phyloP scores from a whole-genome alignment of 2,797 vertebrate genomes.

The Falco biarmicus region DNA sequence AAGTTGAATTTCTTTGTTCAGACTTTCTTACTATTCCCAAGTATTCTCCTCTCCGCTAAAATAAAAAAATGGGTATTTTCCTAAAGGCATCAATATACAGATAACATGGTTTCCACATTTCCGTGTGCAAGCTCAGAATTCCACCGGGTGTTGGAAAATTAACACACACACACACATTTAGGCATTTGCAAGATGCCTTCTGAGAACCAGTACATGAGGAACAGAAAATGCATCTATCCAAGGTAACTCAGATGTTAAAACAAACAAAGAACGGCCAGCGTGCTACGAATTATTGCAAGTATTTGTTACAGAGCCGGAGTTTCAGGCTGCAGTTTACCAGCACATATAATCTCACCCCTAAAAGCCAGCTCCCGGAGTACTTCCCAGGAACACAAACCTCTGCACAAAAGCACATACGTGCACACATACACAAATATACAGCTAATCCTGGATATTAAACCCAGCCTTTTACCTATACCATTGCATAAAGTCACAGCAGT shows the following conservation, averaged over 20 bases:
- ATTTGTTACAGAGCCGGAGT: background rate
- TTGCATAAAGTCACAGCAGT: background rate
- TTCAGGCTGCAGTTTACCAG: background rate
- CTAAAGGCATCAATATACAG: background rate
- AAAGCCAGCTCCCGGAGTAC: background rate
- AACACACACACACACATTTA: background rate
- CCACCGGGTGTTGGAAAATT: background rate
- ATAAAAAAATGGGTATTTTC: background rate
- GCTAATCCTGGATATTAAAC: background rate
- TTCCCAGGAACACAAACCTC: background rate
- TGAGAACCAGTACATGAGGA: background rate
- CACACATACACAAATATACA: background rate
- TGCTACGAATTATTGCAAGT: background rate
- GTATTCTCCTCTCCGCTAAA: background rate
- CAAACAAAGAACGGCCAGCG: background rate
- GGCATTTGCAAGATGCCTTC: background rate
- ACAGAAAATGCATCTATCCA: background rate
- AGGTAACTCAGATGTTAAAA: background rate
- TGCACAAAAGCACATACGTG: background rate
- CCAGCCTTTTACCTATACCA: background rate
- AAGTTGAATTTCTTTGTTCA: background rate
- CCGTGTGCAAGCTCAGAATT: background rate
- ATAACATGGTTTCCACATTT: background rate
- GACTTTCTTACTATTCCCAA: background rate
- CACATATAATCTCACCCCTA: fast-evolving